Evolutionary conservation across 2,888 invertebrate genomes (phyloP), one percentile per base, ranked within the genome.

Genomic region (Drosophila bunnanda): DNA sequence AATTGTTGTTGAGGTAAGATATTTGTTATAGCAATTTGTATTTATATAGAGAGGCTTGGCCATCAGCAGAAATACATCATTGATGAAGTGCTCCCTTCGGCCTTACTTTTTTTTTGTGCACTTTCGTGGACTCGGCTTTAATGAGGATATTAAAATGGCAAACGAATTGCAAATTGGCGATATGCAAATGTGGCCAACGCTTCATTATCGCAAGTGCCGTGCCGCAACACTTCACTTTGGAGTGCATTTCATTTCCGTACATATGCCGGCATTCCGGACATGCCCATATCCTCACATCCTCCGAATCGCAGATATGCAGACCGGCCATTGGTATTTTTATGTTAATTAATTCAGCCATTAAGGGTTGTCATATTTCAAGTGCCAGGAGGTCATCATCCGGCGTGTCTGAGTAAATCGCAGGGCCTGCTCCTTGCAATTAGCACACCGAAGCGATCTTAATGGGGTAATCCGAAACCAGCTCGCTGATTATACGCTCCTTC

Each of bases 1-100:
- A 88, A 88, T 88, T 88, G 88, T 82, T 88, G 88, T 82, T 79
- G 68, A 82, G 85, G 80, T 78, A 88, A 88, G 76, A 79, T 73
- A 85, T 88, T 83, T 79, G 76, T 22, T 67, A 54, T 64, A 74
- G 70, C 65, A 78, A 79, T 79, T 82, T 68, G 73, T 81, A 71
- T 68, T 64, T 55, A 41, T 55, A 41, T 38, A 39, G 69, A 82
- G 69, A 54, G 50, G 17, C n/a, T 65, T 71, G 71, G 60, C 70
- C 46, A 71, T 65, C 58, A 48, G 66, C 57, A 62, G 59, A 44
- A 54, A 55, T 46, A 62, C 43, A 69, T 53, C 60, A 71, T 64
- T 67, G 77, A 77, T 74, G 54, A 74, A 84, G 65, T 62, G 50
- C 43, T 50, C 62, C 17, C 65, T 46, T 3, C 22, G 17, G 28